Conservation (phyloP, 2,888 invertebrate genomes). For the Dynastes maya region DNA sequence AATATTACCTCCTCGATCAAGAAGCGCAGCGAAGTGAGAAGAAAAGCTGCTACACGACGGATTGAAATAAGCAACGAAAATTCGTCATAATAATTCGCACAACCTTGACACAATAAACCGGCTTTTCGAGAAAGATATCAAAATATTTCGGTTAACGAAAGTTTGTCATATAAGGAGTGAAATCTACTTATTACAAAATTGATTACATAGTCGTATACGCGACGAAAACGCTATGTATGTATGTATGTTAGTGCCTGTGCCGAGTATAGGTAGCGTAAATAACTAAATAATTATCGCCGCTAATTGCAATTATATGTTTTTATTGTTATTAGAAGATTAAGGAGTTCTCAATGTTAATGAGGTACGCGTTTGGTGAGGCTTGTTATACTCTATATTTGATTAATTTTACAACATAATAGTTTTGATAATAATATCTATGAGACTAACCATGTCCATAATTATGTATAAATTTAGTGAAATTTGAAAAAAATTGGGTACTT, state of each 20-base stretch:
- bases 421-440: no score
- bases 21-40: background rate
- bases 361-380: slow-evolving; percentile 9
- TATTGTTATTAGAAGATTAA: slow-evolving; percentile 44
- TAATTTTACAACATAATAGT: no score
- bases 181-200: slow-evolving; percentile 56
- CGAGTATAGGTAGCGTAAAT: background rate
- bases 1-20: background rate
- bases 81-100: slow-evolving; percentile 51
- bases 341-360: slow-evolving; percentile 18
- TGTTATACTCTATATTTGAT: no score
- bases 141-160: slow-evolving; percentile 57
- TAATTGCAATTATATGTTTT: slow-evolving; percentile 40
- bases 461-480: no score
- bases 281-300: slow-evolving; percentile 43
- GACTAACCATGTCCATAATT: no score
- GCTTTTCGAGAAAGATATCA: slow-evolving; percentile 51
- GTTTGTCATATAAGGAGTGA: slow-evolving; percentile 60
- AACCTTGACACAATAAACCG: slow-evolving; percentile 53
- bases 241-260: background rate
- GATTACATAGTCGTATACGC: slow-evolving; percentile 44
- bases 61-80: slow-evolving; percentile 35
- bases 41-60: background rate
- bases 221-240: background rate
- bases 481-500: no score